Base-by-base conservation (phyloP, 2,797 vertebrate species). In the Sparidentex hasta region DNA sequence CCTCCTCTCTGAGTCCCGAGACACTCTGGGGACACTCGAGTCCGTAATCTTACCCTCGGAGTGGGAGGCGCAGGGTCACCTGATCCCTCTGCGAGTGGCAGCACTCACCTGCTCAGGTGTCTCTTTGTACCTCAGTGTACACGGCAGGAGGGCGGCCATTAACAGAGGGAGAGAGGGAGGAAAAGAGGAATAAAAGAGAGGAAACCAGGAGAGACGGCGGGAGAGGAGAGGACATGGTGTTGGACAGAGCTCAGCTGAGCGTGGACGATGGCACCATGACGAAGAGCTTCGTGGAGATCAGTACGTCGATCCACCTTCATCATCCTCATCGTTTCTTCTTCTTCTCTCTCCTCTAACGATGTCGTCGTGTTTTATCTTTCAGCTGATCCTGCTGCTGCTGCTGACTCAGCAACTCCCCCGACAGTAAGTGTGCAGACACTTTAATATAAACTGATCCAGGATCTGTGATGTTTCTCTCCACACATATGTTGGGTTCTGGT, bases 71-170 rank as follows among this genome's bases (percentile, higher is more conserved):
- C 59, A 54, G 74, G 59, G 88, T 90, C 86, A 95, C 82, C 82
- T 46, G 93, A 95, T 94, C 92, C 61, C 73, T 7, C 59, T 50
- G 44, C 4, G 44, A 74, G 86, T 50, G 65, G 83, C 80, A 72
- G 87, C 74, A 58, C 88, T 89, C 72, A 89, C 71, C 90, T 84
- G 79, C 92, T 95, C 95, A 91, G 91, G 90, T 95, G 83, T 95
- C 94, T 65, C 65, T 78, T 67, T 87, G 75, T 81, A 48, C 38
- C 54, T 54, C n/a, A 65, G 74, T 44, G 23, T 2, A 80, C 17
- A 68, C 55, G 5, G 18, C 83, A 81, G 78, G 78, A 71, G 70
- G 51, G 54, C 55, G 52, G 69, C 65, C 64, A 47, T 59, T 64
- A 20, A 29, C 47, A 44, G 55, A 44, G 18, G 64, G n/a, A 64